phyloP scores from a whole-genome alignment of 2,797 vertebrate species.

The Crax fasciolata region DNA sequence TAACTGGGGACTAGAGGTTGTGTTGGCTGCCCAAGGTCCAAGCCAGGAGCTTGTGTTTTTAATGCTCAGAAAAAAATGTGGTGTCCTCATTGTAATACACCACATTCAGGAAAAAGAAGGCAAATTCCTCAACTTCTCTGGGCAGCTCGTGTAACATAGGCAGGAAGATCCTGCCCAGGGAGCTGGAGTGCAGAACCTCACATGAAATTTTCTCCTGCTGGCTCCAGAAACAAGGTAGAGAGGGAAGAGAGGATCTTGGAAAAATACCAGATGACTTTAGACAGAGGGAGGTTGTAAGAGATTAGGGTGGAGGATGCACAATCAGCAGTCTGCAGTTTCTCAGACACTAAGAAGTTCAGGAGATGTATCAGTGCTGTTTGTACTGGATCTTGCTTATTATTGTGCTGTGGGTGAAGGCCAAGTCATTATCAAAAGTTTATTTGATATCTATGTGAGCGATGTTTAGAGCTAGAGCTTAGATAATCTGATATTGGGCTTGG shows the following conservation, averaged over 20 bases:
- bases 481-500: rapidly evolving
- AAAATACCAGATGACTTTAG: background rate
- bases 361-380: background rate
- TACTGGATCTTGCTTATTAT: background rate
- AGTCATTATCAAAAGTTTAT: background rate
- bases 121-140: background rate
- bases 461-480: background rate
- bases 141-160: background rate
- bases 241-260: background rate
- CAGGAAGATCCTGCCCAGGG: background rate
- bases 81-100: background rate
- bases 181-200: background rate
- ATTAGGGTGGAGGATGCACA: background rate
- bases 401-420: background rate
- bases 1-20: background rate
- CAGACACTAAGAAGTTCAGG: background rate
- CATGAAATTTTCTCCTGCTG: background rate
- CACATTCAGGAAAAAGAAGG: background rate
- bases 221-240: background rate
- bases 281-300: rapidly evolving
- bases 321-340: background rate
- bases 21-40: background rate
- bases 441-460: background rate
- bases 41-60: background rate
- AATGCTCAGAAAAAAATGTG: background rate